phyloP scores from a whole-genome alignment of 2,888 invertebrate species.

The Parnassius mnemosyne region DNA sequence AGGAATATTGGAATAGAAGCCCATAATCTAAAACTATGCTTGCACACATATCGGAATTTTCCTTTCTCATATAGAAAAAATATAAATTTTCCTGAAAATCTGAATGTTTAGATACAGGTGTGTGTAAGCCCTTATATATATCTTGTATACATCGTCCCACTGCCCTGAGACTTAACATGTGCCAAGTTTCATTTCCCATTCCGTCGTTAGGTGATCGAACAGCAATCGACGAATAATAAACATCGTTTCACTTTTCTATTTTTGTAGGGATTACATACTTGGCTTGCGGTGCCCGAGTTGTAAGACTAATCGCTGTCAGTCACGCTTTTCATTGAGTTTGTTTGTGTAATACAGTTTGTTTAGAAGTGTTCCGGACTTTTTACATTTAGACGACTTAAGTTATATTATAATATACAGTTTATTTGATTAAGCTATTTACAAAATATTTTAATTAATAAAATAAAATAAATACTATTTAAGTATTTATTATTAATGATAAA shows the following conservation, averaged over 20 bases:
- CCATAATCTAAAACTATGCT: no score
- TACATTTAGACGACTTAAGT: no score
- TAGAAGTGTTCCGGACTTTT: not conserved
- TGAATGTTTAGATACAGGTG: constrained; percentile 1
- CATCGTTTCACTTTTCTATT: constrained; percentile 26
- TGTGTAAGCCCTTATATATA: constrained; percentile 10
- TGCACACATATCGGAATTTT: no score
- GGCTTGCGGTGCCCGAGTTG: constrained; percentile 1
- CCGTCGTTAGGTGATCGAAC: constrained; percentile 19
- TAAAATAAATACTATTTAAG: no score
- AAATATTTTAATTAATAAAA: no score
- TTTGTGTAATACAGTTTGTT: not conserved
- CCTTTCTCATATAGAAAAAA: no score
- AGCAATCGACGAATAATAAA: constrained; percentile 27
- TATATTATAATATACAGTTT: no score
- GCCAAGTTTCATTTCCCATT: constrained; percentile 27
- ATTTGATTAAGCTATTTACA: no score
- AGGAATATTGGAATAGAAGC: no score
- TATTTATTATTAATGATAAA: no score
- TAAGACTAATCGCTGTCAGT: constrained; percentile 1
- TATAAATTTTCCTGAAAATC: no score
- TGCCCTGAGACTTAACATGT: constrained; percentile 18
- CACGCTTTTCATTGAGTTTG: constrained; percentile 8
- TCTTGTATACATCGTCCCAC: constrained; percentile 18
- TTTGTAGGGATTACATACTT: constrained; percentile 19